A percentile compares a stretch with the other conserved stretches of the same genome.
phyloP scores from a whole-genome alignment of 1,140 invertebrate genomes.

The Manduca sexta region DNA sequence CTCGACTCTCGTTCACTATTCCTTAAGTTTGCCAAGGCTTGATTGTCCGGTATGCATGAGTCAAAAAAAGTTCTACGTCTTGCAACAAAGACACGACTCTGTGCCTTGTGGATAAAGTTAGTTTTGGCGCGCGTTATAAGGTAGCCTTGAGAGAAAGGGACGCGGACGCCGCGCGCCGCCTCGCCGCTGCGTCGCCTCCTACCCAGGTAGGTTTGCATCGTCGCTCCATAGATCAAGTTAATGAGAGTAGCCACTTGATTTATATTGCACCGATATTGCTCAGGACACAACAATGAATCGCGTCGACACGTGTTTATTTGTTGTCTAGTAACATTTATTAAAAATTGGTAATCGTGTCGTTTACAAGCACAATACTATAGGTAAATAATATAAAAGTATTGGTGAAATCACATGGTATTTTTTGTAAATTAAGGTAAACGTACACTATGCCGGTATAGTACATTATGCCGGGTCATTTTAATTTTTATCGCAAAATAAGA shows the following conservation, averaged over 20 bases:
- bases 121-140: constrained; percentile 20
- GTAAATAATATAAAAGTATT: too few species aligned
- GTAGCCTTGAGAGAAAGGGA: constrained; percentile 65
- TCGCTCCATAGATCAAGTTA: constrained; percentile 23
- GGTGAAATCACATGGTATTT: too few species aligned
- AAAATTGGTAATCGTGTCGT: too few species aligned
- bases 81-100: constrained; percentile 15
- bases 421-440: too few species aligned
- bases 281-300: background rate
- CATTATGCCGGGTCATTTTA: too few species aligned
- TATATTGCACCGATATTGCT: background rate
- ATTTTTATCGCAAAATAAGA: too few species aligned
- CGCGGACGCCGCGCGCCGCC: constrained; percentile 33
- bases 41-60: constrained; percentile 34
- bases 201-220: constrained; percentile 47
- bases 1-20: constrained; percentile 10
- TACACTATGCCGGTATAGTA: too few species aligned
- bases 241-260: constrained; percentile 22
- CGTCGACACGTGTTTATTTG: too few species aligned
- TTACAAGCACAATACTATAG: too few species aligned
- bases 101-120: constrained; percentile 17
- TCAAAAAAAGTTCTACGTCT: constrained; percentile 29
- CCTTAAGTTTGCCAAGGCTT: constrained; percentile 28
- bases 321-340: too few species aligned
- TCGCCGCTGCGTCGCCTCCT: constrained; percentile 49